Percentiles rank a stretch among this genome's conserved stretches.
phyloP scores from a whole-genome alignment of 2,797 vertebrate species.

The Brachyrhaphis roseni region DNA sequence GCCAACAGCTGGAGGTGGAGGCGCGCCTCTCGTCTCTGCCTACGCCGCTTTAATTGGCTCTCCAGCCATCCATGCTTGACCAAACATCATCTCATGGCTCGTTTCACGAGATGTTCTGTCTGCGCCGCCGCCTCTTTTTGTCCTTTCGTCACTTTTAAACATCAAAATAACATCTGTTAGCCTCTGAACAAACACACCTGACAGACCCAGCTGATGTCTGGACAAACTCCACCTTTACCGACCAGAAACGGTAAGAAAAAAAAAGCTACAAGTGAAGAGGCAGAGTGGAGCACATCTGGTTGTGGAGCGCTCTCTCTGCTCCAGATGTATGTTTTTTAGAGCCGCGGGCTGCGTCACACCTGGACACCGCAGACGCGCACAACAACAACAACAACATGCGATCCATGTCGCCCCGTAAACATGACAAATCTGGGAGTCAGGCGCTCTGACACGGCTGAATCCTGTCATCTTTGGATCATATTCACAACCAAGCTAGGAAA shows the following conservation, averaged over 20 bases:
- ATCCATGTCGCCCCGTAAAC: constrained; percentile 41
- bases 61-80: constrained; percentile 73
- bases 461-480: constrained; percentile 3
- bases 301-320: constrained; percentile 56
- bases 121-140: constrained; percentile 57
- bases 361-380: constrained; percentile 68
- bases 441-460: neutral
- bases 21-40: constrained; percentile 28
- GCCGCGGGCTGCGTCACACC: constrained; percentile 74
- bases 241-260: constrained; percentile 42
- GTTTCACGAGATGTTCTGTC: constrained; percentile 53
- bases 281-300: constrained; percentile 78
- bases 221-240: constrained; percentile 29
- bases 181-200: constrained; percentile 79
- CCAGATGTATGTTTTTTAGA: constrained; percentile 79
- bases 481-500: constrained; percentile 20
- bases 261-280: neutral
- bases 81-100: constrained; percentile 74
- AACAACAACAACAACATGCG: constrained; percentile 41
- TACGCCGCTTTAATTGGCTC: constrained; percentile 60
- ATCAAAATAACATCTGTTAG: constrained; percentile 86
- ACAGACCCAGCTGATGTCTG: constrained; percentile 79
- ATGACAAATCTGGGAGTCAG: constrained; percentile 15
- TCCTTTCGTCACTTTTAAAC: constrained; percentile 61
- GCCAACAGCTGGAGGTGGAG: constrained; percentile 64